Percentiles rank a stretch among this genome's conserved stretches.
Conservation (phyloP, 2,797 vertebrate genomes). For the Xenopus petersii region DNA sequence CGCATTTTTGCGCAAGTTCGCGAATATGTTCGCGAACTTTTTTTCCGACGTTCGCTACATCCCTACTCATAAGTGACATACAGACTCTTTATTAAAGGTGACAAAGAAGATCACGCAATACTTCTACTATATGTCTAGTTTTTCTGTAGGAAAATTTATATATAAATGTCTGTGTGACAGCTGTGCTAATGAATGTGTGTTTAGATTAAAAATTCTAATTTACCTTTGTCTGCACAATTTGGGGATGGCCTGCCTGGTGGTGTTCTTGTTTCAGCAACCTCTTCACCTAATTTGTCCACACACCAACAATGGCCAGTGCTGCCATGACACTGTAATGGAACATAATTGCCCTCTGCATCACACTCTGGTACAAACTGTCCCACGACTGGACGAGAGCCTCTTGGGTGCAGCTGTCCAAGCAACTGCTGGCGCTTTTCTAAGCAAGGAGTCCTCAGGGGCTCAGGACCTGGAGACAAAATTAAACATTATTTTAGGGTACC, state of each 20-base stretch:
- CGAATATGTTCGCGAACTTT: too few relatives aligned
- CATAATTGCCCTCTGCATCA: constrained; percentile 66
- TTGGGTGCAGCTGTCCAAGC: not conserved
- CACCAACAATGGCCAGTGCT: constrained; percentile 83
- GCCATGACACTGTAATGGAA: constrained; percentile 72
- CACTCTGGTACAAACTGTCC: constrained; percentile 60
- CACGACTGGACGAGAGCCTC: not conserved
- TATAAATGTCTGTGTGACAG: too few relatives aligned
- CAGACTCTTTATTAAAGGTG: too few relatives aligned
- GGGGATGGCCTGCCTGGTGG: constrained; percentile 60
- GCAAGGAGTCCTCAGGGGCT: constrained; percentile 41
- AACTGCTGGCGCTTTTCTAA: constrained; percentile 40
- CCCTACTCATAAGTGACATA: too few relatives aligned
- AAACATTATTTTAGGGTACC: too few relatives aligned
- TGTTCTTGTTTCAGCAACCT: constrained; percentile 70
- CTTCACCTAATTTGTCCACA: constrained; percentile 69
- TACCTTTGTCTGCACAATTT: constrained; percentile 70
- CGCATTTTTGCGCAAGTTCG: too few relatives aligned
- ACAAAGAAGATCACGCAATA: too few relatives aligned
- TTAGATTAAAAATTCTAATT: constrained; percentile 11
- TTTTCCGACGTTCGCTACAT: too few relatives aligned
- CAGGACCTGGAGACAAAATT: not conserved
- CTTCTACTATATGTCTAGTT: too few relatives aligned
- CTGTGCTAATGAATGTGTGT: too few relatives aligned
- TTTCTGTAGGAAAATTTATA: too few relatives aligned